Evolutionary conservation across 1,140 invertebrate genomes (phyloP).

Genomic region (Lucilia cuprina): DNA sequence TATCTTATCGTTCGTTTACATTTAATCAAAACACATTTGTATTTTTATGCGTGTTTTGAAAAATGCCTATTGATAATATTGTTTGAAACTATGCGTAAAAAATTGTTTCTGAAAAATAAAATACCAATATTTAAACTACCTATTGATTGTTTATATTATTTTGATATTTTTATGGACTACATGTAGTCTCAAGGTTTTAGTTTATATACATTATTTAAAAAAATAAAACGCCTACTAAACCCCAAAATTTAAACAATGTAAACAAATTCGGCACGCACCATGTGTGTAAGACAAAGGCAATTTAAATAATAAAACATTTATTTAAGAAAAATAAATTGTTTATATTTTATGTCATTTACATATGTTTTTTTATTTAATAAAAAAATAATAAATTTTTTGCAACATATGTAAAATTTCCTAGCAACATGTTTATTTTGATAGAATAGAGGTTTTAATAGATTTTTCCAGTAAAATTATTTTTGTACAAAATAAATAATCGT

Average conservation of each 20-base stretch:
- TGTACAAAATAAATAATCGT: too few relatives aligned
- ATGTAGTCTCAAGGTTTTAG: constrained; percentile 13
- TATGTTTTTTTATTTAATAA: background rate
- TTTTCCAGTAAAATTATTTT: too few relatives aligned
- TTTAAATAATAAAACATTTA: background rate
- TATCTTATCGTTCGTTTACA: constrained; percentile 4
- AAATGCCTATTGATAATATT: background rate
- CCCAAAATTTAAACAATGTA: background rate
- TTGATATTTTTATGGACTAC: constrained; percentile 12
- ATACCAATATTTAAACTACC: background rate
- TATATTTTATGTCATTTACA: background rate
- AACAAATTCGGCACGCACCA: background rate
- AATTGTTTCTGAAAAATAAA: background rate
- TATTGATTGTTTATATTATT: constrained; percentile 4
- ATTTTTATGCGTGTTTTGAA: background rate
- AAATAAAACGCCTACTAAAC: background rate
- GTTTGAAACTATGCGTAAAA: background rate
- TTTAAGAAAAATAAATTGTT: background rate
- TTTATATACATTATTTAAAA: background rate
- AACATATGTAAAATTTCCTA: too few relatives aligned
- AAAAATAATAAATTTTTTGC: too few relatives aligned
- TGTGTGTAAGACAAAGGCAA: background rate
- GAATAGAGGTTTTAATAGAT: too few relatives aligned
- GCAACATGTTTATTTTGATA: too few relatives aligned
- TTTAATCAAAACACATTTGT: background rate